Conservation (phyloP, 53 echinoderm and acorn worm genomes). For the Pentamera pediparva region DNA sequence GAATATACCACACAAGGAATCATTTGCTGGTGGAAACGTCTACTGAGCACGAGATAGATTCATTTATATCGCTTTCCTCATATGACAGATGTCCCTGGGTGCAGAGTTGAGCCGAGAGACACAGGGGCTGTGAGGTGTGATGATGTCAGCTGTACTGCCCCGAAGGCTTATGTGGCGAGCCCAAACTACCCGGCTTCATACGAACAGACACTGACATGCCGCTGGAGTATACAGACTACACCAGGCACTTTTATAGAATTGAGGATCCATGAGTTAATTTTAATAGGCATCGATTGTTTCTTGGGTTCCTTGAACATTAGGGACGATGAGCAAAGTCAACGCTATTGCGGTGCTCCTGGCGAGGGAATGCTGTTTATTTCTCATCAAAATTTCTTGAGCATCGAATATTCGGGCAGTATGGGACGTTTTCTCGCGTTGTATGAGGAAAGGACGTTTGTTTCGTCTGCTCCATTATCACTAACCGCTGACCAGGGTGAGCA, state of each 20-base stretch:
- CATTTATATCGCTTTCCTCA: too few species aligned
- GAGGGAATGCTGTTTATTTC: background rate
- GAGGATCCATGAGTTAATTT: background rate
- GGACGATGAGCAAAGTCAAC: background rate
- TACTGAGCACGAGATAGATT: too few species aligned
- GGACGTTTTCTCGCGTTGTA: background rate
- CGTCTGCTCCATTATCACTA: background rate
- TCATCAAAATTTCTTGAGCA: background rate
- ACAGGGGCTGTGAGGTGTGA: background rate
- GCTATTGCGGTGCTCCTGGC: background rate
- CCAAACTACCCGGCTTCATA: slow-evolving; percentile 5
- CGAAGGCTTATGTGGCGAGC: slow-evolving; percentile 2
- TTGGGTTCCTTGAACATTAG: background rate
- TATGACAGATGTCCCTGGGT: slow-evolving; percentile 8
- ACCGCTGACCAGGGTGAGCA: background rate
- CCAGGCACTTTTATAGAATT: background rate
- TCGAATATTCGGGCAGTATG: background rate
- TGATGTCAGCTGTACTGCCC: background rate
- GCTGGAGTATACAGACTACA: background rate
- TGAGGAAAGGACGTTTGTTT: background rate
- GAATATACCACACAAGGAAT: too few species aligned
- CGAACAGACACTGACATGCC: background rate
- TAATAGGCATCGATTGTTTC: background rate
- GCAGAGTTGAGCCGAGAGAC: slow-evolving; percentile 12
- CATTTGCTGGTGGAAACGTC: too few species aligned